phyloP scores from a whole-genome alignment of 2,797 vertebrate species.

The Taeniopygia guttata region DNA sequence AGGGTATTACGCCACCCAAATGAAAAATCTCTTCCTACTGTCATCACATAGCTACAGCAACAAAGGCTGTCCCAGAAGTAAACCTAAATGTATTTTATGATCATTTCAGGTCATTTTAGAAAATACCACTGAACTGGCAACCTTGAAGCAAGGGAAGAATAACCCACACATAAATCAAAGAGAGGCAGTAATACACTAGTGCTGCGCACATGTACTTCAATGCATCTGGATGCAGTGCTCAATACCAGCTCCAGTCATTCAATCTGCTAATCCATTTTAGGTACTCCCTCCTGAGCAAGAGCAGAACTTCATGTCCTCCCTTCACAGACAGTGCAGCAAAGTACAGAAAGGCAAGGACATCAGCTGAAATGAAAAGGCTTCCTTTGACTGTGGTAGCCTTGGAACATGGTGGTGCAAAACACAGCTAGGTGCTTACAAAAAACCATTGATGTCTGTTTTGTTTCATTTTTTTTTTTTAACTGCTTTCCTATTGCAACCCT shows the following conservation, averaged over 20 bases:
- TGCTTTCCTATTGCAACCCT: neutral
- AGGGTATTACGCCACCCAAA: neutral
- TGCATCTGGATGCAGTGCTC: neutral
- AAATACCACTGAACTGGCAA: neutral
- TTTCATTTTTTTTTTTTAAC: neutral
- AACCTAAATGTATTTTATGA: neutral
- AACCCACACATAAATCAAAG: neutral
- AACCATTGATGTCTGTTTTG: neutral
- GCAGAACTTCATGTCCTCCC: neutral
- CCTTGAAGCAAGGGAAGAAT: neutral
- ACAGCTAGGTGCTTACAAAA: neutral
- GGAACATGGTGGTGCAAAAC: neutral
- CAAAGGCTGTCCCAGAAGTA: constrained; percentile 18
- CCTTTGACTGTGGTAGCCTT: neutral
- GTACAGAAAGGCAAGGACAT: neutral
- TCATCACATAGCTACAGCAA: constrained; percentile 15
- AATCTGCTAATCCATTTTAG: neutral
- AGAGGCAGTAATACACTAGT: neutral
- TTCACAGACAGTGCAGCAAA: neutral
- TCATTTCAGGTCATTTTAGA: neutral
- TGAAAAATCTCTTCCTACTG: neutral
- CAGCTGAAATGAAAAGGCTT: neutral
- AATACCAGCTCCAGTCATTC: neutral
- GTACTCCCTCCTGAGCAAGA: neutral
- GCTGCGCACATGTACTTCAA: neutral